These are phyloP conservation scores for Rhodeus uyekii DNA, from an alignment of 2,797 vertebrate species.

Conservation along the genomic window DNA sequence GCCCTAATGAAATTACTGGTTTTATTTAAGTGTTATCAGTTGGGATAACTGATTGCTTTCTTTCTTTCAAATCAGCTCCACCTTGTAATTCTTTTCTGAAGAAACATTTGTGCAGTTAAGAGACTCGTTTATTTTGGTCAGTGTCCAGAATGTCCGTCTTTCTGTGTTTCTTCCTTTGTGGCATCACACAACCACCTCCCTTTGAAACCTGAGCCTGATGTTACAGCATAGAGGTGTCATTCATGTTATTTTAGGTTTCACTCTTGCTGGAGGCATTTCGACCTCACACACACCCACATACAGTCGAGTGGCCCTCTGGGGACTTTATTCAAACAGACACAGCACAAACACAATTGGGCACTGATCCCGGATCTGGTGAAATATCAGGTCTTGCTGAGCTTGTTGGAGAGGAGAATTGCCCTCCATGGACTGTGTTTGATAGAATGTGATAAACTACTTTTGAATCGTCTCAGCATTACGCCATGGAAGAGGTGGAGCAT, in stretches of 20 bases:
- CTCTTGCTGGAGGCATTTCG: constrained; percentile 31
- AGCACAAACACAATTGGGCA: constrained; percentile 27
- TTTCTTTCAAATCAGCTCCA: constrained; percentile 20
- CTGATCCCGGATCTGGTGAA: constrained; percentile 28
- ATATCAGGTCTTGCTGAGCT: constrained; percentile 32
- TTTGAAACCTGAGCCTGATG: constrained; percentile 51
- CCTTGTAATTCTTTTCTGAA: constrained; percentile 48
- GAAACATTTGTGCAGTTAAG: constrained; percentile 46
- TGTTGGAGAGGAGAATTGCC: constrained; percentile 31
- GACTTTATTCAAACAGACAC: constrained; percentile 43
- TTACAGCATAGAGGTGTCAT: constrained; percentile 35
- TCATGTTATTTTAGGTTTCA: constrained; percentile 29
- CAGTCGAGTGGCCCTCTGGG: constrained; percentile 24
- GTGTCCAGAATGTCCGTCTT: constrained; percentile 23
- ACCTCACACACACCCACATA: constrained; percentile 14
- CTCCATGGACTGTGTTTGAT: constrained; percentile 25
- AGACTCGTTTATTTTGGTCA: constrained; percentile 51
- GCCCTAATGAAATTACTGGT: background rate
- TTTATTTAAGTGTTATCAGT: background rate
- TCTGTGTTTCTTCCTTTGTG: constrained; percentile 21
- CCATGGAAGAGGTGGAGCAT: constrained; percentile 18
- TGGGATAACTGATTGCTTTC: no score
- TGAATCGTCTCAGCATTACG: constrained; percentile 51
- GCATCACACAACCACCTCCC: constrained; percentile 32
- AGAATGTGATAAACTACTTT: constrained; percentile 55